A percentile compares a stretch with the other conserved stretches of the same genome.
Evolutionary conservation across 2,113 vertebrate genomes (phyloP).

Genomic region (Amazona vittata): DNA sequence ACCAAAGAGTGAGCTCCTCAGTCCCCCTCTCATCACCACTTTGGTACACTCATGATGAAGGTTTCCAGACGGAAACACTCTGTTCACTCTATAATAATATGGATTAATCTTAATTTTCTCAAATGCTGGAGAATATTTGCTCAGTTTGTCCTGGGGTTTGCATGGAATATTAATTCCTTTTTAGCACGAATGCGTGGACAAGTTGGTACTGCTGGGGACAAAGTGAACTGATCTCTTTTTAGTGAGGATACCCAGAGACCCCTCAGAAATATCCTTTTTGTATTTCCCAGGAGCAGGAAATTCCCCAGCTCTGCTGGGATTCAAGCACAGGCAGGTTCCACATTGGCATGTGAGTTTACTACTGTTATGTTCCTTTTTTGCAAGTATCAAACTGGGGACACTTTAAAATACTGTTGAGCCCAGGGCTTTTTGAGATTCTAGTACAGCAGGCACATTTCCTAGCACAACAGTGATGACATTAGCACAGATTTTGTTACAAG

Average conservation of each 20-base stretch:
- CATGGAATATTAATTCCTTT: not conserved
- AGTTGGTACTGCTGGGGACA: not conserved
- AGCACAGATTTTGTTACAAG: not conserved
- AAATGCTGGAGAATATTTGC: not conserved
- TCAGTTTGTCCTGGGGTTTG: not conserved
- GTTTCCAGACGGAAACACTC: not conserved
- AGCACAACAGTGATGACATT: not conserved
- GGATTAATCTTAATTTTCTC: not conserved
- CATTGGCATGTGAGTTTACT: not conserved
- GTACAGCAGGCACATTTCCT: not conserved
- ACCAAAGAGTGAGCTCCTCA: not conserved
- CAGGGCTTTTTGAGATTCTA: not conserved
- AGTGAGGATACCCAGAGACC: not conserved
- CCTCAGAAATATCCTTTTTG: too few species aligned
- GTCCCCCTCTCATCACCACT: not conserved
- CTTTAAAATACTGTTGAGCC: not conserved
- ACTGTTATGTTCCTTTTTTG: not conserved
- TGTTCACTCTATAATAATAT: not conserved
- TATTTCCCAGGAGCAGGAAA: not conserved
- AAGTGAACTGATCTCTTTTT: not conserved
- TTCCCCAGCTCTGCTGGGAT: not conserved
- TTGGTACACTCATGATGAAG: not conserved
- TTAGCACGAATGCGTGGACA: not conserved
- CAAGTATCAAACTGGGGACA: not conserved
- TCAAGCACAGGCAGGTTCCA: not conserved